A percentile compares a stretch with the other conserved stretches of the same genome.
These are phyloP conservation scores for Micropterix aruncella DNA, from an alignment of 2,888 invertebrate species.

Conservation along the genomic window DNA sequence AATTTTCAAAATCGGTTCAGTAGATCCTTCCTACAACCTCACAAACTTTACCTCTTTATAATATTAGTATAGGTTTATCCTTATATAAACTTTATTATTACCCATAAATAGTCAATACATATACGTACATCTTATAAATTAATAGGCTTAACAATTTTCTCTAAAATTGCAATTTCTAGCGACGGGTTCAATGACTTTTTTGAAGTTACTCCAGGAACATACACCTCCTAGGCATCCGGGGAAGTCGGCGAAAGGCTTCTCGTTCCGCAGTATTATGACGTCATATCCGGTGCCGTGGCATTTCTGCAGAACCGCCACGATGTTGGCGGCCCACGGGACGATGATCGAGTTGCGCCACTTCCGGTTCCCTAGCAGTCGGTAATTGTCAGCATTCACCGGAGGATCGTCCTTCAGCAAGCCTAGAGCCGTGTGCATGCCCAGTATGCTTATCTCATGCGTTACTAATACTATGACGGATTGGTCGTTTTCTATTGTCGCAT, in stretches of 20 bases:
- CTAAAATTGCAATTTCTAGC: too few relatives aligned
- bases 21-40: too few relatives aligned
- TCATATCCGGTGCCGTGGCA: background rate
- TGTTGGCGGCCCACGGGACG: background rate
- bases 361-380: background rate
- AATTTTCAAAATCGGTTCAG: too few relatives aligned
- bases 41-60: too few relatives aligned
- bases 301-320: background rate
- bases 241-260: background rate
- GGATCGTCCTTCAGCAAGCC: background rate
- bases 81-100: too few relatives aligned
- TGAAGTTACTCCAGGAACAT: background rate
- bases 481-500: background rate
- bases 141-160: too few relatives aligned
- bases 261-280: background rate
- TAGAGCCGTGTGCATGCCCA: background rate
- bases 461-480: background rate
- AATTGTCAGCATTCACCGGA: background rate
- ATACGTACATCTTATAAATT: too few relatives aligned
- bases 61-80: too few relatives aligned
- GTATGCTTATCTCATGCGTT: background rate
- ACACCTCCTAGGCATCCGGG: background rate
- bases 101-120: too few relatives aligned
- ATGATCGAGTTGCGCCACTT: background rate
- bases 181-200: background rate